Percentiles rank a stretch among this genome's conserved stretches.
Evolutionary conservation across 2,113 vertebrate genomes (phyloP).

Genomic region (Zosterops japonicus): DNA sequence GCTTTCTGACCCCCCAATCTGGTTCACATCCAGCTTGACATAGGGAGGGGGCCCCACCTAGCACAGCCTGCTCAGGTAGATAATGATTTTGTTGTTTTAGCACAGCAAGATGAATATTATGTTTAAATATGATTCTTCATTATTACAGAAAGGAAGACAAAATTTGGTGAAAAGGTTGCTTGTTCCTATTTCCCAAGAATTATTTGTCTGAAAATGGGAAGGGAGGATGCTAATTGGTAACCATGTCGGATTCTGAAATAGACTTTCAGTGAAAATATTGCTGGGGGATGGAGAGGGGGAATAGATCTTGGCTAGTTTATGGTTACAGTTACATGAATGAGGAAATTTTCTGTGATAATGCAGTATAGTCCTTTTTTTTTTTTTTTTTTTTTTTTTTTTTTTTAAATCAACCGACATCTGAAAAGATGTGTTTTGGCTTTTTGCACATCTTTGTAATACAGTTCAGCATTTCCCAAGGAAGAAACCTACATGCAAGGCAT

Average conservation of each 20-base stretch:
- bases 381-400: not conserved
- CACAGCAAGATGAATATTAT: not conserved
- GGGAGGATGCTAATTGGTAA: not conserved
- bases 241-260: not conserved
- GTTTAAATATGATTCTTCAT: not conserved
- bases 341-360: not conserved
- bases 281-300: not conserved
- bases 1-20: not conserved
- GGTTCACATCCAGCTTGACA: not conserved
- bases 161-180: not conserved
- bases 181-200: not conserved
- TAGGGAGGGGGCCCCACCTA: not conserved
- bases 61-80: not conserved
- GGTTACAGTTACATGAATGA: not conserved
- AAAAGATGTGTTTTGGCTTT: not conserved
- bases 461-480: not conserved
- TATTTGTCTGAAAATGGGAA: not conserved
- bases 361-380: not conserved
- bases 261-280: not conserved
- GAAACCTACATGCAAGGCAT: not conserved
- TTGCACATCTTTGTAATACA: not conserved
- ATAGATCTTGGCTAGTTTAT: not conserved
- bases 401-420: not conserved
- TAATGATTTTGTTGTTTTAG: accelerated
- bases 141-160: not conserved